These are phyloP conservation scores for Watsonalla cultraria DNA, from an alignment of 2,888 invertebrate genomes.

Conservation along the genomic window DNA sequence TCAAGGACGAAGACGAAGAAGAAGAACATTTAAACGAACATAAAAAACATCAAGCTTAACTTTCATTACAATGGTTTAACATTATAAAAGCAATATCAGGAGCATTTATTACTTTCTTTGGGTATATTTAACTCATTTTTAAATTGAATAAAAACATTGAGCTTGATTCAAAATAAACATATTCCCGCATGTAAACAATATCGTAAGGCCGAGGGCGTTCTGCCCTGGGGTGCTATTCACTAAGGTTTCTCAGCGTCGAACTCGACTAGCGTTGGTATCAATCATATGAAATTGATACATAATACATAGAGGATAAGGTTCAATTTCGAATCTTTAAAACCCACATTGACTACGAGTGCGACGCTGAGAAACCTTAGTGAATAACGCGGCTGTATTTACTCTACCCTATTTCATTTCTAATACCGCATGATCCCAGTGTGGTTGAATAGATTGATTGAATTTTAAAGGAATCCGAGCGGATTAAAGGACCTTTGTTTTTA, in stretches of 20 bases:
- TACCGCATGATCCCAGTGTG: slow-evolving; percentile 10
- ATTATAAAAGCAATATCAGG: too few species aligned
- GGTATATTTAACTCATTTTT: neutral
- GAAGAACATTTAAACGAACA: too few species aligned
- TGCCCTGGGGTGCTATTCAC: neutral
- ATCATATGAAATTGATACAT: too few species aligned
- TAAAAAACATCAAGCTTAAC: too few species aligned
- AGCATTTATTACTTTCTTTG: neutral
- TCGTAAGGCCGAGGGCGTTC: neutral
- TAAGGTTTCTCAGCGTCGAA: too few species aligned
- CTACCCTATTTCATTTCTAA: slow-evolving; percentile 7
- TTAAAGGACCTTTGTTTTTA: slow-evolving; percentile 1
- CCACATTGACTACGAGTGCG: too few species aligned
- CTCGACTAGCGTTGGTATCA: too few species aligned
- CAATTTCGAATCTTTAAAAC: too few species aligned
- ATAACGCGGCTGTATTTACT: slow-evolving; percentile 2
- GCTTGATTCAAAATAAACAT: neutral
- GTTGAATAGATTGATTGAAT: slow-evolving; percentile 8
- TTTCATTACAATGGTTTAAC: too few species aligned
- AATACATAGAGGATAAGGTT: too few species aligned
- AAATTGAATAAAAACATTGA: neutral
- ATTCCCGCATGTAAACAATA: neutral
- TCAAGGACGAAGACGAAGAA: too few species aligned
- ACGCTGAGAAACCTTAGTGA: too few species aligned
- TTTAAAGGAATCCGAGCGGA: slow-evolving; percentile 6